Conservation (phyloP, 2,888 invertebrate species). For the Nephrotoma flavescens region DNA sequence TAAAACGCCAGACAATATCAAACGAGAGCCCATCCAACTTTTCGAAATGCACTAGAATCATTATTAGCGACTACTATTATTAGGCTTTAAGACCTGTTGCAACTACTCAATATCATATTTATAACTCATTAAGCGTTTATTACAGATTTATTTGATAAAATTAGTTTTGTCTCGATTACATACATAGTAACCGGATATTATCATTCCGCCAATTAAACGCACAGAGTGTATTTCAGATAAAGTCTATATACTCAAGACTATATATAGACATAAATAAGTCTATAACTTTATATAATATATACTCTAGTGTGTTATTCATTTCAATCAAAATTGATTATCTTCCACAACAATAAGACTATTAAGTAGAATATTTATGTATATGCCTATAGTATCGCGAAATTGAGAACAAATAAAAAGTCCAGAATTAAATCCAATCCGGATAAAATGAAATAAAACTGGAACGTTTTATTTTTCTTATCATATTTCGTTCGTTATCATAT, state of each 20-base stretch:
- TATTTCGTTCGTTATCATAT: not conserved
- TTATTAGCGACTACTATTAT: too few relatives aligned
- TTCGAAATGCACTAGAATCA: too few relatives aligned
- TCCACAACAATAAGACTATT: not conserved
- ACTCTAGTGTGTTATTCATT: not conserved
- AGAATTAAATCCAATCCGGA: not conserved
- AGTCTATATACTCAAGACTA: not conserved
- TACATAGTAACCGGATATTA: not conserved
- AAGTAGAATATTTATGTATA: not conserved
- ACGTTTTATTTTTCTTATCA: not conserved
- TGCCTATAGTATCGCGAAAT: not conserved
- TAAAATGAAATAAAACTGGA: not conserved
- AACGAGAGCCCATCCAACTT: too few relatives aligned
- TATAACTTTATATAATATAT: not conserved
- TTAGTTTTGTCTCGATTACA: not conserved
- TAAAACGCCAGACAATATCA: too few relatives aligned
- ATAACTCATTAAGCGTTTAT: not conserved
- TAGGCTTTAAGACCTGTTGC: too few relatives aligned
- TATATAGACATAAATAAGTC: not conserved
- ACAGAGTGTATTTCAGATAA: not conserved
- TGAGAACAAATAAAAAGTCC: not conserved
- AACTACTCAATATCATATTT: too few relatives aligned
- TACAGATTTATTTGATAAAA: not conserved
- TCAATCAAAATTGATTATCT: not conserved
- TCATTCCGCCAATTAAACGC: not conserved